Percentiles rank a stretch among this genome's conserved stretches.
Evolutionary conservation across 2,888 invertebrate genomes (phyloP).

Genomic region (Chrysotoxum bicinctum): DNA sequence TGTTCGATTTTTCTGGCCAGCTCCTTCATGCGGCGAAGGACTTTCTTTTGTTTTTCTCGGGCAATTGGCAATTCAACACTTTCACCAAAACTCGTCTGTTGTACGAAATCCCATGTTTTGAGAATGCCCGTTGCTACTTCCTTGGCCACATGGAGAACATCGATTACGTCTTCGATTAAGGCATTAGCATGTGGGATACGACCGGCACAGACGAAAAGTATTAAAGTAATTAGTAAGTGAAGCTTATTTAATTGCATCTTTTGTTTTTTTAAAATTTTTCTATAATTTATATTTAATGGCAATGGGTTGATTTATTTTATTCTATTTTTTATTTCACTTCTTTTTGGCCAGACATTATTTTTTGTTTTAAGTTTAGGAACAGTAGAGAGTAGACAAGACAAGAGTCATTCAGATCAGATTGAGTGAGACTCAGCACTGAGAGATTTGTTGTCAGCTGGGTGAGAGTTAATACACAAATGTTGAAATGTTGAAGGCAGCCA

Average conservation of each 20-base stretch:
- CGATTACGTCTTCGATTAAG: constrained; percentile 84
- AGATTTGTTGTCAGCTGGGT: constrained; percentile 26
- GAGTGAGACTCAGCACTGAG: not conserved
- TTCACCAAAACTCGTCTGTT: constrained; percentile 83
- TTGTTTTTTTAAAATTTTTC: not conserved
- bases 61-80: constrained; percentile 85
- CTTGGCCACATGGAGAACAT: constrained; percentile 84
- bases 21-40: constrained; percentile 83
- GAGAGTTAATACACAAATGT: constrained; percentile 43
- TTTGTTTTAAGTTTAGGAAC: not conserved
- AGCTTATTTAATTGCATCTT: constrained; percentile 50
- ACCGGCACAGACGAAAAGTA: constrained; percentile 32
- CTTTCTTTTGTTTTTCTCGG: constrained; percentile 84
- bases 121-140: constrained; percentile 85
- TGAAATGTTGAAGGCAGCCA: constrained; percentile 21
- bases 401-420: not conserved
- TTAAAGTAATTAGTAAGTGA: not conserved
- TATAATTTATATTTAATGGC: constrained; percentile 14
- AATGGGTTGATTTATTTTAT: constrained; percentile 36
- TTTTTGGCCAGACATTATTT: constrained; percentile 14
- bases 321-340: constrained; percentile 26
- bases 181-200: constrained; percentile 78
- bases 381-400: not conserved
- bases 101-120: constrained; percentile 86
- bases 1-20: constrained; percentile 80